These are phyloP conservation scores for Choloepus hoffmanni DNA, from an alignment of 2,113 vertebrate species.

Conservation along the genomic window DNA sequence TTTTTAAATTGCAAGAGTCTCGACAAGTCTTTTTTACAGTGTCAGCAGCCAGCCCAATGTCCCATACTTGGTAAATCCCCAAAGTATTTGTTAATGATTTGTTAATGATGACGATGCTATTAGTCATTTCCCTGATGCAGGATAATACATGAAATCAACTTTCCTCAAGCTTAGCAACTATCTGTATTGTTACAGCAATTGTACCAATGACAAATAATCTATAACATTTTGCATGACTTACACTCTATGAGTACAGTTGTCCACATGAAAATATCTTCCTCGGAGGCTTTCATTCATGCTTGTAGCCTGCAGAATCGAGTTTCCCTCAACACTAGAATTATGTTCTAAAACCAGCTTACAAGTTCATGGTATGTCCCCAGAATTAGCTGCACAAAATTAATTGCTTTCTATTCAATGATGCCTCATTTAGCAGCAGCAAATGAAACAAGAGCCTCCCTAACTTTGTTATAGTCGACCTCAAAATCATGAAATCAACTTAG, in stretches of 20 bases:
- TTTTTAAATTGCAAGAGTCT: neutral
- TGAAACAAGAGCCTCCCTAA: slow-evolving; percentile 3
- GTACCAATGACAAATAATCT: neutral
- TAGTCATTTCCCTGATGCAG: neutral
- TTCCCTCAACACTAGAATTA: slow-evolving; percentile 9
- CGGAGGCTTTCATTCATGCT: neutral
- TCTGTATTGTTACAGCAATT: neutral
- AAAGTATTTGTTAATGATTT: neutral
- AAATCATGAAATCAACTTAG: neutral
- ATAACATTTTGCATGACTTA: neutral
- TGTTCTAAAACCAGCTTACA: slow-evolving; percentile 32
- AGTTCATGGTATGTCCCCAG: neutral
- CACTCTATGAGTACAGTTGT: neutral
- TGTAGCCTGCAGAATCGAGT: neutral
- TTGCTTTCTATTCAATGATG: slow-evolving; percentile 24
- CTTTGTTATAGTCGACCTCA: neutral
- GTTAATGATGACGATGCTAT: neutral
- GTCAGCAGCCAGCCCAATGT: neutral
- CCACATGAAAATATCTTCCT: neutral
- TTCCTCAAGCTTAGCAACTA: neutral
- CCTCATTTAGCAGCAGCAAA: neutral
- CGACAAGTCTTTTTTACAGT: neutral
- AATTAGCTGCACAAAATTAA: neutral
- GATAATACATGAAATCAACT: slow-evolving; percentile 29
- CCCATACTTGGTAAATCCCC: neutral